Conservation (phyloP, 2,888 invertebrate genomes). For the Lepidonotus clava region DNA sequence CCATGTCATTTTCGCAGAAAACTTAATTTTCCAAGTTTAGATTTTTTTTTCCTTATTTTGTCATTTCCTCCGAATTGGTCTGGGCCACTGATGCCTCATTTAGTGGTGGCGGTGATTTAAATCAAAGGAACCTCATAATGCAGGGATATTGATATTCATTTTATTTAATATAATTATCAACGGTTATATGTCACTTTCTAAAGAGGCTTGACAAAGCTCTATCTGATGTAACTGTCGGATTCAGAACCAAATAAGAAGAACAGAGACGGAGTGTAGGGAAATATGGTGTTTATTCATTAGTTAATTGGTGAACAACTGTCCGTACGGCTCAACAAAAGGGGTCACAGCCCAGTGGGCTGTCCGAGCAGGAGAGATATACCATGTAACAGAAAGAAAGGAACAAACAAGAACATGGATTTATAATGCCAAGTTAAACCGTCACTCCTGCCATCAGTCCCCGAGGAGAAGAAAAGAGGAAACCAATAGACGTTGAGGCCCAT, state of each 20-base stretch:
- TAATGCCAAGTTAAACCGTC: not conserved
- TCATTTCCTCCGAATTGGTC: too few species aligned
- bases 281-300: conserved; percentile 49
- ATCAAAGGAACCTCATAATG: too few species aligned
- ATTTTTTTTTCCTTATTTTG: too few species aligned
- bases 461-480: not conserved
- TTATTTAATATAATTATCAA: too few species aligned
- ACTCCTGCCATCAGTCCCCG: not conserved
- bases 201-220: too few species aligned
- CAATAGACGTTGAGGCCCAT: not conserved
- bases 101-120: too few species aligned
- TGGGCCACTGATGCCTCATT: too few species aligned
- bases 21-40: too few species aligned
- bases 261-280: not conserved
- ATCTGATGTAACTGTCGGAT: not conserved
- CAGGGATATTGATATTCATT: too few species aligned
- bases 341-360: not conserved
- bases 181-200: too few species aligned
- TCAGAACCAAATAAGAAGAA: not conserved
- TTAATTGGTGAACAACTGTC: conserved; percentile 43
- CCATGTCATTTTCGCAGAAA: too few species aligned
- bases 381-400: conserved; percentile 26
- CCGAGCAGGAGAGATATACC: not conserved
- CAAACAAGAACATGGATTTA: not conserved
- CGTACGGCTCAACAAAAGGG: conserved; percentile 27